Evolutionary conservation across 1,140 invertebrate species (phyloP).

Genomic region (Mactra quadrangularis): DNA sequence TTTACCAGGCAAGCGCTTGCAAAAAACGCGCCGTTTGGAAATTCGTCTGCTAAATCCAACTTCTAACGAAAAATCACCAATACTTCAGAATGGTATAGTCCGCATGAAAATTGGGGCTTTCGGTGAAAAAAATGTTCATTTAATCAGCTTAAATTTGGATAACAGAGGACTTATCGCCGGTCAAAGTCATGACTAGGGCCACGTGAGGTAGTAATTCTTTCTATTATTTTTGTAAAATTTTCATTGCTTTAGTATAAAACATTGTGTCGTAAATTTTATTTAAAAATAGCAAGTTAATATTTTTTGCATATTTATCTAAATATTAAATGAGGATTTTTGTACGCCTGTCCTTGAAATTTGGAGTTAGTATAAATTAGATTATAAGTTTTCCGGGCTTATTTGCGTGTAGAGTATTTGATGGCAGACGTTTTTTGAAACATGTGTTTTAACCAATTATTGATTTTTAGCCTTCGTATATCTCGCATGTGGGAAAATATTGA

Average conservation of each 20-base stretch:
- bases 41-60: neutral
- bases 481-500: conserved; percentile 34
- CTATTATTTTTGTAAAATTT: neutral
- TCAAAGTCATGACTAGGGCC: neutral
- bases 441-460: conserved; percentile 24
- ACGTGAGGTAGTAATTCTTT: neutral
- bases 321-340: neutral
- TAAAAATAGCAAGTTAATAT: neutral
- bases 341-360: neutral
- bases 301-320: conserved; percentile 32
- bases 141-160: conserved; percentile 5
- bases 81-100: conserved; percentile 35
- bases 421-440: neutral
- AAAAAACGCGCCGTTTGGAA: neutral
- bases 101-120: conserved; percentile 58
- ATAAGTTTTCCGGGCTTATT: no score
- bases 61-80: conserved; percentile 1
- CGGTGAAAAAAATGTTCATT: neutral
- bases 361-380: neutral
- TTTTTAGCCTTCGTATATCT: conserved; percentile 17
- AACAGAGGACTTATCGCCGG: neutral
- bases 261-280: neutral
- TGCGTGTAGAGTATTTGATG: neutral
- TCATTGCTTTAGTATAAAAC: neutral
- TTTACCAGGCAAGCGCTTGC: conserved; percentile 1